Conservation (phyloP, 2,888 invertebrate genomes). For the Caradrina clavipalpis region DNA sequence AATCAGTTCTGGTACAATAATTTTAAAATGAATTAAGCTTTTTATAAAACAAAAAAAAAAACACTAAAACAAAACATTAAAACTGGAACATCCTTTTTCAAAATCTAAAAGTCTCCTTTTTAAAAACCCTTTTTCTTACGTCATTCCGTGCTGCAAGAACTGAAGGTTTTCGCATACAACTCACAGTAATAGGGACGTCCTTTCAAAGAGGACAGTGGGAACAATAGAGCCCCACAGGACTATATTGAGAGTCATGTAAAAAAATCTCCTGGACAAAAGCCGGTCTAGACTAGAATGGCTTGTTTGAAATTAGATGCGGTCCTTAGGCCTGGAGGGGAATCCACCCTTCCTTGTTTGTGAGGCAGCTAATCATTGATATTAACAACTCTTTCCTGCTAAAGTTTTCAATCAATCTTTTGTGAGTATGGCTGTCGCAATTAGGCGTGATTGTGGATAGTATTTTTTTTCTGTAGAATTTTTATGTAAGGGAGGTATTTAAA, state of each 20-base stretch:
- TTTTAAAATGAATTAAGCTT: too few relatives aligned
- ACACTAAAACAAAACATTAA: not conserved
- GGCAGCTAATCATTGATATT: constrained; percentile 49
- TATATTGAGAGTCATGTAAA: constrained; percentile 79
- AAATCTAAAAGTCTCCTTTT: constrained; percentile 11
- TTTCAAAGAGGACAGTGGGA: constrained; percentile 73
- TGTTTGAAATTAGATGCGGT: constrained; percentile 78
- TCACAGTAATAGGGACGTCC: constrained; percentile 63
- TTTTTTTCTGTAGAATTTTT: not conserved
- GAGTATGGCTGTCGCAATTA: constrained; percentile 2
- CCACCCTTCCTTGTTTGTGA: constrained; percentile 51
- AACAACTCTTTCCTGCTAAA: constrained; percentile 14
- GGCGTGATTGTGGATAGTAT: not conserved
- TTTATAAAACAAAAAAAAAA: not conserved
- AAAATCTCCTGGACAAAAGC: constrained; percentile 76
- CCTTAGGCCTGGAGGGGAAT: constrained; percentile 33
- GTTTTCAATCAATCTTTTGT: constrained; percentile 19
- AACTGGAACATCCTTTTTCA: not conserved
- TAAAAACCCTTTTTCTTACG: constrained; percentile 27
- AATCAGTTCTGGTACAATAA: not conserved
- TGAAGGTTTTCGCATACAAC: constrained; percentile 59
- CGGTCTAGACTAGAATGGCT: constrained; percentile 76
- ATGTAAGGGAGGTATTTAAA: not conserved
- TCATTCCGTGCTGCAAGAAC: constrained; percentile 53
- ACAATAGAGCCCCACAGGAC: constrained; percentile 81